phyloP scores from a whole-genome alignment of 2,113 vertebrate genomes.

The Motacilla tschutschensis region DNA sequence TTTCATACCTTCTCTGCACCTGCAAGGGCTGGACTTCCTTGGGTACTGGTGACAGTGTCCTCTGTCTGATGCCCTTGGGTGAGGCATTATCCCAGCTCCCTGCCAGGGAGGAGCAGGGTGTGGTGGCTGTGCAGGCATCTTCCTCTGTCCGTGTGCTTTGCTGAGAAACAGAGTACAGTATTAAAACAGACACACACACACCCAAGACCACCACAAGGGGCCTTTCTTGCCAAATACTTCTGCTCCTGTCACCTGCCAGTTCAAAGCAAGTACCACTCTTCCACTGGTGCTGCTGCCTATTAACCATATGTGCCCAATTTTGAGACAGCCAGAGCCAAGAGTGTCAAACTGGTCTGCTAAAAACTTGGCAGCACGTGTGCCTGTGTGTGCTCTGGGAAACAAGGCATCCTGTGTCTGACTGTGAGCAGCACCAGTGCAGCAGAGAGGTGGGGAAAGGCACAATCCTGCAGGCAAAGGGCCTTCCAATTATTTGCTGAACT shows the following conservation, averaged over 20 bases:
- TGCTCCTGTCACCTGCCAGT: conserved; percentile 1
- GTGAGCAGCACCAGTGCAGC: background rate
- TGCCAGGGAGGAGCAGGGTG: background rate
- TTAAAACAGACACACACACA: background rate
- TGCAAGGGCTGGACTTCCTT: background rate
- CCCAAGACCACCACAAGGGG: background rate
- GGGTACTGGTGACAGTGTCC: no score
- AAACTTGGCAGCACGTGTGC: background rate
- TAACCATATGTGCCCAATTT: background rate
- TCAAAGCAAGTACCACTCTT: conserved; percentile 13
- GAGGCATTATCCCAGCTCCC: background rate
- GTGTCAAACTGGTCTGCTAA: background rate
- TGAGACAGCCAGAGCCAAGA: background rate
- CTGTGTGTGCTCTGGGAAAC: background rate
- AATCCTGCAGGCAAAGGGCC: background rate
- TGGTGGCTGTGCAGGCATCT: background rate
- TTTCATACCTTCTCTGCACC: background rate
- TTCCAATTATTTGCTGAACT: background rate
- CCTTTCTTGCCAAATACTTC: conserved; percentile 6
- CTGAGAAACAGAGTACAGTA: background rate
- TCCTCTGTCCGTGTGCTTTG: background rate
- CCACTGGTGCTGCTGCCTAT: background rate
- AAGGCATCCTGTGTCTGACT: background rate
- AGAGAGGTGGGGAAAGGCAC: background rate
- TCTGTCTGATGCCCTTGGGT: background rate